phyloP scores from a whole-genome alignment of 2,113 vertebrate species.

The Lasiurus borealis region DNA sequence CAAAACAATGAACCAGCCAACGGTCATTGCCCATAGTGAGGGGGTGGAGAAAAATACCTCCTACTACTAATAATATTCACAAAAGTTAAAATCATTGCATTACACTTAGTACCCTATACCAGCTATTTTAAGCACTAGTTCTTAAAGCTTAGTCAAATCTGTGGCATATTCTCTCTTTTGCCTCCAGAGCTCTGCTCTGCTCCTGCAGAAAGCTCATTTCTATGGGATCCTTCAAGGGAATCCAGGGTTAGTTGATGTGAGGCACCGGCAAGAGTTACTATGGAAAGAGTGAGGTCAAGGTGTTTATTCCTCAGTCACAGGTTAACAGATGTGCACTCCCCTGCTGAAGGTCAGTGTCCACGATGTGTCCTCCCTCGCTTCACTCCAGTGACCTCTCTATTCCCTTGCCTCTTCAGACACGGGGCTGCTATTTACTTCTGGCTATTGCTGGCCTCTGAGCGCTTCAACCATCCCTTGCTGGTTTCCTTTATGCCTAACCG shows the following conservation, averaged over 20 bases:
- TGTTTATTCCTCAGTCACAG: background rate
- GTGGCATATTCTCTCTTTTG: background rate
- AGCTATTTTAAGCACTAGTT: background rate
- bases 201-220: constrained; percentile 4
- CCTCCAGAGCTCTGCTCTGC: background rate
- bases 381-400: background rate
- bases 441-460: background rate
- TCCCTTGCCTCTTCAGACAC: background rate
- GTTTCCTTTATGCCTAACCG: background rate
- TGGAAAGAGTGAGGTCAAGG: background rate
- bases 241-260: background rate
- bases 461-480: background rate
- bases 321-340: background rate
- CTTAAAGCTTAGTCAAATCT: background rate
- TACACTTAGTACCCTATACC: background rate
- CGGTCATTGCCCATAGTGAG: background rate
- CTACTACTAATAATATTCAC: background rate
- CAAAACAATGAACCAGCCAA: background rate
- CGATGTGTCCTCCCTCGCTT: background rate
- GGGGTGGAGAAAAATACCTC: background rate
- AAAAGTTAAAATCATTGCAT: background rate
- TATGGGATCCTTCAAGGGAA: background rate
- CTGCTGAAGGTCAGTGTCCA: background rate
- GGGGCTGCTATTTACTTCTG: background rate
- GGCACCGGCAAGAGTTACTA: background rate